Percentiles rank a stretch among this genome's conserved stretches.
Conservation (phyloP, 2,797 vertebrate genomes). For the Odontamblyopus lacepedii region DNA sequence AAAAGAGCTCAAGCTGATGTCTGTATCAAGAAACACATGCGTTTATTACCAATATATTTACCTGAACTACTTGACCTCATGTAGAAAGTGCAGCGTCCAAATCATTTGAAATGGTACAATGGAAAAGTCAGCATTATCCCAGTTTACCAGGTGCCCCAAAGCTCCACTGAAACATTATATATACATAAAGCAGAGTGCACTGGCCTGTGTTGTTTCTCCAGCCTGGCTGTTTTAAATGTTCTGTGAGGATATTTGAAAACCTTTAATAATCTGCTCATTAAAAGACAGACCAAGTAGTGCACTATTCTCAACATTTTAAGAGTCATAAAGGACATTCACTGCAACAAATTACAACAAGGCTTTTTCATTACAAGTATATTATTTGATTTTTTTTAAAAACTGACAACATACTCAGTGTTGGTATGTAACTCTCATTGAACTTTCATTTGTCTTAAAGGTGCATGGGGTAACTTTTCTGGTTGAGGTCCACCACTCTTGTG, state of each 20-base stretch:
- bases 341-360: background rate
- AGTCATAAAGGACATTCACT: conserved; percentile 2
- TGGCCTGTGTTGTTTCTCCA: conserved; percentile 34
- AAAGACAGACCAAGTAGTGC: conserved; percentile 17
- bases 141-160: conserved; percentile 43
- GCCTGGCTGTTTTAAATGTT: conserved; percentile 42
- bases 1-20: conserved; percentile 39
- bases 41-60: conserved; percentile 37
- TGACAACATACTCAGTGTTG: background rate
- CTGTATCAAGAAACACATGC: conserved; percentile 25
- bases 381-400: background rate
- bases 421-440: background rate
- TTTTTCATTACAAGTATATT: background rate
- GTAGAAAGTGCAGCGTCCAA: conserved; percentile 36
- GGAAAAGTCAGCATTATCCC: conserved; percentile 44
- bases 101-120: conserved; percentile 41
- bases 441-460: background rate
- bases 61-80: conserved; percentile 47
- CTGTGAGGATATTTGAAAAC: conserved; percentile 40
- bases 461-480: background rate
- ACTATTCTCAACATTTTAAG: conserved; percentile 4
- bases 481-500: background rate
- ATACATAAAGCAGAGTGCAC: conserved; percentile 39
- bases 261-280: conserved; percentile 28
- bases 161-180: conserved; percentile 46